These are phyloP conservation scores for Deroplatys truncata DNA, from an alignment of 2,888 invertebrate genomes.

Conservation along the genomic window DNA sequence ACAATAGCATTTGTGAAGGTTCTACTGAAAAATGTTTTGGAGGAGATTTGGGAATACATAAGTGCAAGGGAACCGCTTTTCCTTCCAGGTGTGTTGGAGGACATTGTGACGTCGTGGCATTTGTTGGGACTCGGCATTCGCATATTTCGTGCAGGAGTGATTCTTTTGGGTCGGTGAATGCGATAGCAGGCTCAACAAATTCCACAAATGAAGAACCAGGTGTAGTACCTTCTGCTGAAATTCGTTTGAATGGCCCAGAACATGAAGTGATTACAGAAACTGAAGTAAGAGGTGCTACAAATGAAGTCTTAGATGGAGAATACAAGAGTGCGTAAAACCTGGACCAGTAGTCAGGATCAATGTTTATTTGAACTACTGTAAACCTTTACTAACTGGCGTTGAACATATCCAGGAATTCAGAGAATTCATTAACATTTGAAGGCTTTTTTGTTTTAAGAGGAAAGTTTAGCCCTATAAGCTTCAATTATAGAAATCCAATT, in stretches of 20 bases:
- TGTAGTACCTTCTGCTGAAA: not conserved
- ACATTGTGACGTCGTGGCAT: not conserved
- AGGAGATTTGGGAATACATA: not conserved
- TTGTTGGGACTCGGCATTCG: not conserved
- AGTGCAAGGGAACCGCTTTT: not conserved
- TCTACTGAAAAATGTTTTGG: not conserved
- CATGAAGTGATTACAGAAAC: not conserved
- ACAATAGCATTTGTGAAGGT: not conserved
- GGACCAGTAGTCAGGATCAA: no score
- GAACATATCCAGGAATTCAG: no score
- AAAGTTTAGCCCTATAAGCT: no score
- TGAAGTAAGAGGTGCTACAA: not conserved
- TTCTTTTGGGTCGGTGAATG: not conserved
- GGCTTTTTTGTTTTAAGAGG: no score
- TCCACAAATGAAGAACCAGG: no score
- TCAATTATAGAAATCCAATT: no score
- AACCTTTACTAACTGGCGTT: no score
- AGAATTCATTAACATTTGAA: no score
- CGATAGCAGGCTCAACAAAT: not conserved
- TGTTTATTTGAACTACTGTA: no score
- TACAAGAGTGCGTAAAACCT: no score
- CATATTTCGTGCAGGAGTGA: no score
- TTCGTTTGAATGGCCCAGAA: not conserved
- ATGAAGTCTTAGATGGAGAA: no score
- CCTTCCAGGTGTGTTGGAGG: not conserved